phyloP scores from a whole-genome alignment of 2,797 vertebrate genomes.

The Garrulus glandarius region DNA sequence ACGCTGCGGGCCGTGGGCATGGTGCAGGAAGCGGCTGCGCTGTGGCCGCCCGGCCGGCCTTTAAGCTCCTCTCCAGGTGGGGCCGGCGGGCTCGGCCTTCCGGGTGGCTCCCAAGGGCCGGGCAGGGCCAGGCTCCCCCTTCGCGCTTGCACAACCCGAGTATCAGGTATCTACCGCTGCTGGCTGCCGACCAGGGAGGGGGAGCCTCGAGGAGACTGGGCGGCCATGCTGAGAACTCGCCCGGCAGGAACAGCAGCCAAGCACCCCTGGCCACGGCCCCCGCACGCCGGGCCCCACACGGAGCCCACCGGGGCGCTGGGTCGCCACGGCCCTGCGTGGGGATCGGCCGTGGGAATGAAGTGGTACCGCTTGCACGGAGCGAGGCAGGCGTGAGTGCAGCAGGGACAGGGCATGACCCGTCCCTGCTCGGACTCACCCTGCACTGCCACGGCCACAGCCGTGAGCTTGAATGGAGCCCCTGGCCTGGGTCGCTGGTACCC shows the following conservation, averaged over 20 bases:
- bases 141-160: slow-evolving; percentile 63
- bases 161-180: slow-evolving; percentile 61
- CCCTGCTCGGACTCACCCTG: background rate
- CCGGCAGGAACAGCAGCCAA: slow-evolving; percentile 32
- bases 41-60: slow-evolving; percentile 17
- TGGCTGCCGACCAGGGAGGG: slow-evolving; percentile 62
- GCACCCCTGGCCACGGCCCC: background rate
- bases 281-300: background rate
- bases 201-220: slow-evolving; percentile 38
- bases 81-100: slow-evolving; percentile 56
- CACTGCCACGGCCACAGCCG: fast-evolving
- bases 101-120: slow-evolving; percentile 61
- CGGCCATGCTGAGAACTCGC: slow-evolving; percentile 28
- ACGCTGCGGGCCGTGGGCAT: slow-evolving; percentile 45
- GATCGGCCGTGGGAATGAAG: fast-evolving
- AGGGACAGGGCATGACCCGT: fast-evolving
- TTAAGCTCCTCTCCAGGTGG: slow-evolving; percentile 59
- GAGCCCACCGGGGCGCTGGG: background rate
- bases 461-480: background rate
- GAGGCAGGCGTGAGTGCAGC: fast-evolving
- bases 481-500: background rate
- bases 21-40: slow-evolving; percentile 43
- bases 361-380: fast-evolving
- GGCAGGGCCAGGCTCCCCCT: slow-evolving; percentile 66
- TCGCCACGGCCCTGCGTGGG: fast-evolving